Conservation (phyloP, 2,113 vertebrate species). For the Anarrhichthys ocellatus region DNA sequence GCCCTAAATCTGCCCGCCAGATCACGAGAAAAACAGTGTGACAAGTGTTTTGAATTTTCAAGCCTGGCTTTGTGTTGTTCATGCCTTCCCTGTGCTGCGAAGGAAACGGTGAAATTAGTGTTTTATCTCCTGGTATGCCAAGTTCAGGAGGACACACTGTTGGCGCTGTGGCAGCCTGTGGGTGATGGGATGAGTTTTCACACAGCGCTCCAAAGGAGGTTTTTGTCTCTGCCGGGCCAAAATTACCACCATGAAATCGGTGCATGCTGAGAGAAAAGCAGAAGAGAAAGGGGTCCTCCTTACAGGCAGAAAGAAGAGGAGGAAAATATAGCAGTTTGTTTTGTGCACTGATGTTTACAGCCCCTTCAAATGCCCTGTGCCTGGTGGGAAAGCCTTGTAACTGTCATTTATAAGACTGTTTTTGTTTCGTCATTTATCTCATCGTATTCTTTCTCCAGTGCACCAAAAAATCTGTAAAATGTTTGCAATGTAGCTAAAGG, state of each 20-base stretch:
- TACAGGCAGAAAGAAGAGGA: slow-evolving; percentile 46
- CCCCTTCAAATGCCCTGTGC: slow-evolving; percentile 48
- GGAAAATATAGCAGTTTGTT: slow-evolving; percentile 51
- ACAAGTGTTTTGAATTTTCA: slow-evolving; percentile 34
- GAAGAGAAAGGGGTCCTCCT: slow-evolving; percentile 56
- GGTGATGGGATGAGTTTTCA: slow-evolving; percentile 74
- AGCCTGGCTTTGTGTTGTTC: slow-evolving; percentile 54
- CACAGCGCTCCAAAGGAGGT: slow-evolving; percentile 72
- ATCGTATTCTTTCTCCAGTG: neutral
- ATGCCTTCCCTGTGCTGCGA: slow-evolving; percentile 21
- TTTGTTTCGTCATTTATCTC: slow-evolving; percentile 7
- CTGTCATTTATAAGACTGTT: slow-evolving; percentile 14
- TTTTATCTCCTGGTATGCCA: slow-evolving; percentile 65
- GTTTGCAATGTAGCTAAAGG: neutral
- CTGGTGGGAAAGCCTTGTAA: slow-evolving; percentile 57
- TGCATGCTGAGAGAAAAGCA: slow-evolving; percentile 66
- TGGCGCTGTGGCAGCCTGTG: slow-evolving; percentile 72
- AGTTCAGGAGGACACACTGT: slow-evolving; percentile 73
- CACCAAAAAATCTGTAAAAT: neutral
- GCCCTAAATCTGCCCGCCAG: slow-evolving; percentile 30
- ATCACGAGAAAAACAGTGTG: slow-evolving; percentile 41
- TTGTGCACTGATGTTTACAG: slow-evolving; percentile 52
- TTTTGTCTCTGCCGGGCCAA: slow-evolving; percentile 72
- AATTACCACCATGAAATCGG: slow-evolving; percentile 82
- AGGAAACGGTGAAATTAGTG: slow-evolving; percentile 62